Base-by-base conservation (phyloP, 2,113 vertebrate genomes). In the Bos indicus region DNA sequence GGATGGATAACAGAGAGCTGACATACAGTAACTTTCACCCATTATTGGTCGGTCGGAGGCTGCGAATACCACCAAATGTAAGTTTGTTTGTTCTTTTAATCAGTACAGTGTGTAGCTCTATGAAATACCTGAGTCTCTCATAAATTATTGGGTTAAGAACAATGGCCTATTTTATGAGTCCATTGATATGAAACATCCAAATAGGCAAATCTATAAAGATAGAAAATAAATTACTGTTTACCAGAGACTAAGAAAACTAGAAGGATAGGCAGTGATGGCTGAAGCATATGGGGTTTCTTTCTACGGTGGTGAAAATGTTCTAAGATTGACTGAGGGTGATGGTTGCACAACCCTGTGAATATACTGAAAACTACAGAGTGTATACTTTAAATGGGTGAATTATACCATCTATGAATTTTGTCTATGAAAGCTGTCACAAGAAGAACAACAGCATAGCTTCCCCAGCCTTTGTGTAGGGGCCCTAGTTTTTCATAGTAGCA, bases 21-120 rank as follows among this genome's bases (percentile, higher is more conserved):
- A 77, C 97, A n/a, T 99, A 99, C 60, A 85, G 97, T 64, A 99
- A 99, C 95, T 99, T 99, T 88, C 99, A 99, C 95, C 99, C 99
- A 3, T 98, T 99, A 77, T 96, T 99, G 51, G 98, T 99, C 48
- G 99, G 99, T 94, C 99, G 99, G 95, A 97, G 99, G 85, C 98
- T 98, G 87, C 95, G 94, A 14, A 97, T 99, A 96, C 95, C 97
- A 36, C 2, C 98, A 97, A 98, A 99, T 30, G 99, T 99, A 98
- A 99, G 99, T 21, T n/a, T 23, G 36, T n/a, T 33, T 99, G 96
- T 40, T 96, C 83, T 84, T 87, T 19, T 3, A 84, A 30, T 84
- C n/a, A 71, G 1, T 67, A 64, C 57, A 87, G 28, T 88, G 0
- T 57, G 25, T 25, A 77, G 26, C 46, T 90, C n/a, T 91, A 19